Conservation (phyloP, 1,140 invertebrate species). For the Steinernema feltiae region DNA sequence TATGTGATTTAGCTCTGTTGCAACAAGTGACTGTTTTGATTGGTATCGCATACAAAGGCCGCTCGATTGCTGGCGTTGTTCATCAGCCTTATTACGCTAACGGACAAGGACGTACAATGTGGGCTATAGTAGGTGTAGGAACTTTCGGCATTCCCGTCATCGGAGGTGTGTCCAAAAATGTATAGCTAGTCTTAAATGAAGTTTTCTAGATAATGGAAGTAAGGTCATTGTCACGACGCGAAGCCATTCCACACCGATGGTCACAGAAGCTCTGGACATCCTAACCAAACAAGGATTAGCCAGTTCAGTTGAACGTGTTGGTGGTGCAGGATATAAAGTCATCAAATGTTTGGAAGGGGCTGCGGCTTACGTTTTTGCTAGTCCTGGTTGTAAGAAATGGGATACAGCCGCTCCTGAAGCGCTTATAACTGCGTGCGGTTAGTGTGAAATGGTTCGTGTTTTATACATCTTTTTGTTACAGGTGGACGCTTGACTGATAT, state of each 20-base stretch:
- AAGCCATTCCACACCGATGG: no score
- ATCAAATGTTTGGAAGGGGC: constrained; percentile 74
- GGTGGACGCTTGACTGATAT: constrained; percentile 85
- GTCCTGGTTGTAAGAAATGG: constrained; percentile 91
- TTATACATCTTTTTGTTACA: constrained; percentile 8
- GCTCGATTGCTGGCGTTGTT: constrained; percentile 84
- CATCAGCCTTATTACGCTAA: constrained; percentile 88
- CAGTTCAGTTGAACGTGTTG: constrained; percentile 77
- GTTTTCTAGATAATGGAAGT: neutral
- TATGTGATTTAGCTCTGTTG: constrained; percentile 69
- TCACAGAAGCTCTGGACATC: constrained; percentile 75
- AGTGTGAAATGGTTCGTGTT: constrained; percentile 13
- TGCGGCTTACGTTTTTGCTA: constrained; percentile 92
- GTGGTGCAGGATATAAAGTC: constrained; percentile 93
- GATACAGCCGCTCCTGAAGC: constrained; percentile 97
- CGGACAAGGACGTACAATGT: constrained; percentile 77
- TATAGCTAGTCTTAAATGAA: constrained; percentile 16
- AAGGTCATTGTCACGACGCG: constrained; percentile 63
- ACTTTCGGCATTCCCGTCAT: constrained; percentile 70
- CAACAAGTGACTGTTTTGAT: constrained; percentile 97
- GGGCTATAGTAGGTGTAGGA: constrained; percentile 82
- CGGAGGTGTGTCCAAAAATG: constrained; percentile 61
- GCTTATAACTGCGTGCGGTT: constrained; percentile 65
- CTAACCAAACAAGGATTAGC: constrained; percentile 67
- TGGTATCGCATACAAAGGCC: constrained; percentile 82